phyloP scores from a whole-genome alignment of 2,797 vertebrate genomes.

The Sandelia bainsii region DNA sequence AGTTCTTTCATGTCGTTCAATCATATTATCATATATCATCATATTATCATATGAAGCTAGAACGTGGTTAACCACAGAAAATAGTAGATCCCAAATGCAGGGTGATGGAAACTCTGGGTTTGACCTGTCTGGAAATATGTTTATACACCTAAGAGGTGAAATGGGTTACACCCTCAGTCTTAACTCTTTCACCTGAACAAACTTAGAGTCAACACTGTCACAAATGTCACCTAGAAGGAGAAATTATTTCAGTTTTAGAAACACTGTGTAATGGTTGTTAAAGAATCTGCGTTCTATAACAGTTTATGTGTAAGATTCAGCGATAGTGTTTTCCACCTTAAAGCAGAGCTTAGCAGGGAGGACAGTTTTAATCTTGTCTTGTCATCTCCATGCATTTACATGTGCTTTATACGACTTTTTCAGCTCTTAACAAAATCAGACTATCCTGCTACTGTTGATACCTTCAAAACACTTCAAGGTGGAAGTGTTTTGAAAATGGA shows the following conservation, averaged over 20 bases:
- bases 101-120: background rate
- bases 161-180: background rate
- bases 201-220: background rate
- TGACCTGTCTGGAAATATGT: background rate
- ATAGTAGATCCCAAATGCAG: background rate
- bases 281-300: too few species aligned
- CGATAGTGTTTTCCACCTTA: too few species aligned
- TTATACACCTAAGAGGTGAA: background rate
- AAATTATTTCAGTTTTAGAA: background rate
- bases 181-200: background rate
- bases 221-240: background rate
- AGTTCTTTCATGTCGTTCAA: constrained; percentile 2
- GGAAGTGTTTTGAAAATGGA: too few species aligned
- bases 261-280: background rate
- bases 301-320: too few species aligned
- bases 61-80: background rate
- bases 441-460: too few species aligned
- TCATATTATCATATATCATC: background rate
- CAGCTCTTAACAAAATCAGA: too few species aligned
- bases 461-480: too few species aligned
- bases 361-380: too few species aligned
- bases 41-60: too few species aligned
- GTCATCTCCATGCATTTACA: too few species aligned
- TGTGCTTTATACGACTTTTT: too few species aligned
- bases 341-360: too few species aligned